Evolutionary conservation across 2,888 invertebrate species (phyloP), one percentile per base, ranked within the genome.

Genomic region (Stenodera caucasica): DNA sequence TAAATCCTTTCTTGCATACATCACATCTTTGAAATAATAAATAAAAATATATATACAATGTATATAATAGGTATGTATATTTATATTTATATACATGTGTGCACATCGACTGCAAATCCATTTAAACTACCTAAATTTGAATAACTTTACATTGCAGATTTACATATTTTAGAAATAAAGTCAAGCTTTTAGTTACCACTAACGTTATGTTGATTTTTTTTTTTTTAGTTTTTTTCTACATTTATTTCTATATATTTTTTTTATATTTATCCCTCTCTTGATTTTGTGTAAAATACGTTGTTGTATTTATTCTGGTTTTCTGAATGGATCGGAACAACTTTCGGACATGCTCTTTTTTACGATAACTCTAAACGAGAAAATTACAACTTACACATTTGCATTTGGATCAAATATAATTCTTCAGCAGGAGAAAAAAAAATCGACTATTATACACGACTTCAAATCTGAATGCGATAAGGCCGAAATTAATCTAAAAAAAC

Each of bases 1-100:
- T 40, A 18, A 40, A 40, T 18, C 18, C 11, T 18, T 21, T 21
- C 40, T 40, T 40, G 18, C 11, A 40, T 40, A 40, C 18, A 40
- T 40, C 40, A 40, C 11, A 9, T 40, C 9, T 11, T 18, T 3
- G 4, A 40, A 37, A 37, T 8, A 37, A 37, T 37, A 37, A 37
- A 37, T 6, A 7, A 40, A 40, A 40, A 18, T 9, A 30, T 21
- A 30, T 9, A 30, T 29, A 30, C 11, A 50, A 1, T 18, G 15
- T 18, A 53, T 53, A 53, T 33, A 53, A 33, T 30, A n/a, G n/a
- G n/a, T 53, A 53, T 53, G 33, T 35, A 14, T 35, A 53, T 53
- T 26, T 53, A 53, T 53, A 33, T 35, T n/a, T 35, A 53, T 33
- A 53, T 53, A 18, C 32, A 53, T 53, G 30, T 30, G 30, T 50